phyloP scores from a whole-genome alignment of 2,113 vertebrate genomes.

The Hippoglossus stenolepis region DNA sequence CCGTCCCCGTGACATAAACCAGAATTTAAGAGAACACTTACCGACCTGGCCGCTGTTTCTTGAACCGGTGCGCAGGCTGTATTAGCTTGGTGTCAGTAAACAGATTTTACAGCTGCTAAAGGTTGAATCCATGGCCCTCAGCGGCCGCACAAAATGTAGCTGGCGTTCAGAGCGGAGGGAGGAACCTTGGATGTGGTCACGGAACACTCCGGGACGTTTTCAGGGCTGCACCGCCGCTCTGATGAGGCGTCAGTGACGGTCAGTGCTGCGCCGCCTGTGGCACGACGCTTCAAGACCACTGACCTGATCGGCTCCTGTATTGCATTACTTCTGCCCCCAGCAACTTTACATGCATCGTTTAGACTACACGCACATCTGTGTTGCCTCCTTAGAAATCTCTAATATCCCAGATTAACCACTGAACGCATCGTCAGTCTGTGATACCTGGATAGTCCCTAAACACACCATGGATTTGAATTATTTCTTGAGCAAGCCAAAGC shows the following conservation, averaged over 20 bases:
- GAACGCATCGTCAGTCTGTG: no score
- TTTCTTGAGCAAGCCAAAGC: no score
- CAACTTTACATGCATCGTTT: no score
- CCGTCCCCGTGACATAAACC: neutral
- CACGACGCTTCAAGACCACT: neutral
- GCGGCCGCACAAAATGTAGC: conserved; percentile 69
- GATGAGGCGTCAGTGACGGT: neutral
- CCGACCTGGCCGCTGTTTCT: conserved; percentile 56
- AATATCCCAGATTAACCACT: no score
- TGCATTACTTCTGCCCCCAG: neutral
- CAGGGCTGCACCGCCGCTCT: conserved; percentile 41
- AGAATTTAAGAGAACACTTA: conserved; percentile 47
- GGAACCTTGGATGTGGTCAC: conserved; percentile 63
- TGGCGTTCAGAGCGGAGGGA: conserved; percentile 43
- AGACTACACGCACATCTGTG: no score
- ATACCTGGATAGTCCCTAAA: no score
- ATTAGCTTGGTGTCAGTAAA: conserved; percentile 69
- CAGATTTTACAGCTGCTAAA: conserved; percentile 56
- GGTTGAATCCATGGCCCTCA: conserved; percentile 81
- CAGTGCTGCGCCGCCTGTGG: neutral
- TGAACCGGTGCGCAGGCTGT: conserved; percentile 3
- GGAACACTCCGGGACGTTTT: conserved; percentile 53
- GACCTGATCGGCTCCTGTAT: no score
- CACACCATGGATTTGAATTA: no score
- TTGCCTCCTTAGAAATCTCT: no score